These are phyloP conservation scores for Morinoia aosen DNA, from an alignment of 2,888 invertebrate genomes.

Conservation along the genomic window DNA sequence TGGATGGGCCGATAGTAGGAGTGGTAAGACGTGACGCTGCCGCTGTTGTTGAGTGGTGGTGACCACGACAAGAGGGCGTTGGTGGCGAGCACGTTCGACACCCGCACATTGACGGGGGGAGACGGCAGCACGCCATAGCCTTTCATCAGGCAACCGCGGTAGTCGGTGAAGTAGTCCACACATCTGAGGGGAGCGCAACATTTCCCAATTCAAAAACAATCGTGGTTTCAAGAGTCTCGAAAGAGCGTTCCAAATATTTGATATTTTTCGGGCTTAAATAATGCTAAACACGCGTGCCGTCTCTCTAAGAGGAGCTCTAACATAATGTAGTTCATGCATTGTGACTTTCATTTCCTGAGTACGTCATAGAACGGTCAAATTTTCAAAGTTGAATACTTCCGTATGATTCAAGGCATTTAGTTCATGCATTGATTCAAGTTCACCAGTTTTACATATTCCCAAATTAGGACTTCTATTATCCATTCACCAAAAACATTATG, in stretches of 20 bases:
- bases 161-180: conserved; percentile 84
- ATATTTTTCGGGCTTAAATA: background rate
- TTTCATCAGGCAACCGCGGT: conserved; percentile 85
- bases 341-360: too few species aligned
- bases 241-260: background rate
- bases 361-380: too few species aligned
- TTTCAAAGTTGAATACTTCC: too few species aligned
- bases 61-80: conserved; percentile 87
- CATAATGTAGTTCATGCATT: too few species aligned
- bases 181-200: conserved; percentile 73
- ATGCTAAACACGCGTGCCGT: background rate
- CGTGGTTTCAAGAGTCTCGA: background rate
- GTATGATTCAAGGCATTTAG: too few species aligned
- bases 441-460: too few species aligned
- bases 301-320: too few species aligned
- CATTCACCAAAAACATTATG: too few species aligned
- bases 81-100: conserved; percentile 82
- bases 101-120: conserved; percentile 78
- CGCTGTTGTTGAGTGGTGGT: conserved; percentile 79
- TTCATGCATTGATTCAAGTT: too few species aligned
- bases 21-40: conserved; percentile 80
- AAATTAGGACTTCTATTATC: too few species aligned
- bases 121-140: conserved; percentile 87
- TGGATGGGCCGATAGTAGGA: conserved; percentile 77
- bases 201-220: background rate